These are phyloP conservation scores for Erpobdella octoculata DNA, from an alignment of 2,888 invertebrate genomes.

Conservation along the genomic window DNA sequence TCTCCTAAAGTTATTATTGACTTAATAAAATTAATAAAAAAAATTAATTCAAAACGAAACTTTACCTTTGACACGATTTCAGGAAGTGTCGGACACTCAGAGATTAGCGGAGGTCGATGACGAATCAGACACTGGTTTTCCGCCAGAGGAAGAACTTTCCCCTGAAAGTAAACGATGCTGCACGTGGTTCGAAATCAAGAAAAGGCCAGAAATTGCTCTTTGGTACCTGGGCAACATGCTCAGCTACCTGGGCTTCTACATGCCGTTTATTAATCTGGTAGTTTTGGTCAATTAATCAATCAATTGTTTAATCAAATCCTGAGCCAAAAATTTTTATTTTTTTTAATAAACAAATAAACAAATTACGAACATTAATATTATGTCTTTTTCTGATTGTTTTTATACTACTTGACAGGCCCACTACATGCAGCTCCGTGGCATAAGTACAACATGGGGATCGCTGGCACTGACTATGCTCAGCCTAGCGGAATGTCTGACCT, in stretches of 20 bases:
- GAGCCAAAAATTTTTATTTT: not conserved
- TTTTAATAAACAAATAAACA: not conserved
- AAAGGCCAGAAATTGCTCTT: slow-evolving; percentile 40
- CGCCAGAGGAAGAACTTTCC: slow-evolving; percentile 6
- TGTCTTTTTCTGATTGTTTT: not conserved
- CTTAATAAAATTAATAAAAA: not conserved
- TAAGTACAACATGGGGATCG: slow-evolving; percentile 35
- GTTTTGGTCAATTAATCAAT: not conserved
- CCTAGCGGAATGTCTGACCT: slow-evolving; percentile 40
- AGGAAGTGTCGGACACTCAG: not conserved
- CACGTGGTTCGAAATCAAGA: slow-evolving; percentile 35
- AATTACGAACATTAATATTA: not conserved
- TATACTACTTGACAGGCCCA: slow-evolving; percentile 37
- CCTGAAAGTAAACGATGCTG: slow-evolving; percentile 34
- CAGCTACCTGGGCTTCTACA: slow-evolving; percentile 42
- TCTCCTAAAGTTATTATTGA: slow-evolving; percentile 33
- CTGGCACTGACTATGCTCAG: slow-evolving; percentile 40
- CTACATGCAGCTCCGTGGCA: slow-evolving; percentile 41
- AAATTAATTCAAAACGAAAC: not conserved
- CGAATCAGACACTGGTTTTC: slow-evolving; percentile 3
- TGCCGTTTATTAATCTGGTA: slow-evolving; percentile 43
- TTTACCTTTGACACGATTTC: not conserved
- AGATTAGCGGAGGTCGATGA: slow-evolving; percentile 25
- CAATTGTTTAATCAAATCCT: not conserved
- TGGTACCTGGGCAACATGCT: slow-evolving; percentile 42